Base-by-base conservation (phyloP, 2,113 vertebrate genomes). In the Cryptomyrus ogoouensis region DNA sequence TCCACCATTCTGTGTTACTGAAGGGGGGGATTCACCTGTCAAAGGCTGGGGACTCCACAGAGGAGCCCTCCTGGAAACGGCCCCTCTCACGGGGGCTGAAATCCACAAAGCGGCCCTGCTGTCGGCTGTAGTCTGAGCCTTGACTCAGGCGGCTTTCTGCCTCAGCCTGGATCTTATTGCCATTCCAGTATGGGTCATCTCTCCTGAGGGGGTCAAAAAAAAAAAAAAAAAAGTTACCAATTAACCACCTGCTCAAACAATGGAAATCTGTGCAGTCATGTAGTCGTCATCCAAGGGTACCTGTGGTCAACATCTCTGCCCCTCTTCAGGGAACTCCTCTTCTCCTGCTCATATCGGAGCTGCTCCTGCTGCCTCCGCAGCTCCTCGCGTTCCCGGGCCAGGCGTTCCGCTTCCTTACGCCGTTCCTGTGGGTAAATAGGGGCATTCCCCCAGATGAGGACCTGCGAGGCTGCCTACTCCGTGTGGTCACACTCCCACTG, bases 271-370 rank as follows among this genome's bases (percentile, higher is more conserved):
- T 19, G 15, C 47, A 50, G 12, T 70, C 62, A 39, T n/a, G 46
- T 3, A 56, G 8, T 49, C 49, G 5, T 13, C 42, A 19, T 21
- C 17, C 58, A 27, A 84, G 5, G 88, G 92, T 92, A 99, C 99
- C 98, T 96, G 70, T 98, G 97, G 90, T 99, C 98, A 58, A 97
- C 96, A 58, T 99, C 99, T 5, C 97, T 97, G 2, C 98, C 97
- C 35, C 98, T 97, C 94, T 99, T 99, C 52, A 99, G 92, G 90
- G 97, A 97, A 92, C 98, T 99, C 90, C 98, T 97, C 93, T 99
- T 99, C 53, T 99, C 98, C 92, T 99, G 99, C 77, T 99, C 99
- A 0, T 97, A 99, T 0, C 98, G 98, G n/a, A 99, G 97, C 58
- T 99, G 98, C 90, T 99, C 98, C 91, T 99, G 98, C 47, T 99